Evolutionary conservation across 2,888 invertebrate species (phyloP).

Genomic region (Hermaeophaga mercurialis): DNA sequence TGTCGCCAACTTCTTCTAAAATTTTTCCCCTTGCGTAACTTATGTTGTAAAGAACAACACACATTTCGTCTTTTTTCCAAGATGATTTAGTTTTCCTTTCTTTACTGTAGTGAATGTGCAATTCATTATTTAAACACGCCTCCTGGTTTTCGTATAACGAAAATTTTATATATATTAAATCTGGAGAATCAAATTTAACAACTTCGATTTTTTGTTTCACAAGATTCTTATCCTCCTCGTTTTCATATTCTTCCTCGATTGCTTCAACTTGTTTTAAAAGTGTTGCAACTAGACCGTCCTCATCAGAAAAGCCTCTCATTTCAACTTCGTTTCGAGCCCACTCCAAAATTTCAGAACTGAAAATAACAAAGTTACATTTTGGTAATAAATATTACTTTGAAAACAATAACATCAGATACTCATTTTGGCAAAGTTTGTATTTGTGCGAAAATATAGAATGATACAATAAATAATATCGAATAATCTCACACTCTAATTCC

Average conservation of each 20-base stretch:
- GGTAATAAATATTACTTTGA: no score
- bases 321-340: constrained; percentile 52
- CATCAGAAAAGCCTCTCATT: constrained; percentile 25
- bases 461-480: no score
- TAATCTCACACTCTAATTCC: no score
- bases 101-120: constrained; percentile 43
- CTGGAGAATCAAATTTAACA: constrained; percentile 46
- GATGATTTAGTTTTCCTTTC: constrained; percentile 26
- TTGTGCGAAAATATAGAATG: no score
- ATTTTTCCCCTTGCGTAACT: constrained; percentile 69
- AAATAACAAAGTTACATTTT: no score
- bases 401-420: no score
- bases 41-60: constrained; percentile 55
- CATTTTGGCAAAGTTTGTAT: no score
- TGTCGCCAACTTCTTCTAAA: constrained; percentile 54
- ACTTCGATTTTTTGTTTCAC: constrained; percentile 44
- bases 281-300: constrained; percentile 36
- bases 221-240: constrained; percentile 33
- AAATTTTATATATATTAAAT: constrained; percentile 55
- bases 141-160: constrained; percentile 45
- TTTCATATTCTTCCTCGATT: constrained; percentile 37
- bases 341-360: constrained; percentile 54
- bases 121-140: constrained; percentile 38
- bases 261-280: constrained; percentile 41
- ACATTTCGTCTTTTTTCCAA: constrained; percentile 49